Base-by-base conservation (phyloP, 2,113 vertebrate genomes). In the Terrapene triunguis region DNA sequence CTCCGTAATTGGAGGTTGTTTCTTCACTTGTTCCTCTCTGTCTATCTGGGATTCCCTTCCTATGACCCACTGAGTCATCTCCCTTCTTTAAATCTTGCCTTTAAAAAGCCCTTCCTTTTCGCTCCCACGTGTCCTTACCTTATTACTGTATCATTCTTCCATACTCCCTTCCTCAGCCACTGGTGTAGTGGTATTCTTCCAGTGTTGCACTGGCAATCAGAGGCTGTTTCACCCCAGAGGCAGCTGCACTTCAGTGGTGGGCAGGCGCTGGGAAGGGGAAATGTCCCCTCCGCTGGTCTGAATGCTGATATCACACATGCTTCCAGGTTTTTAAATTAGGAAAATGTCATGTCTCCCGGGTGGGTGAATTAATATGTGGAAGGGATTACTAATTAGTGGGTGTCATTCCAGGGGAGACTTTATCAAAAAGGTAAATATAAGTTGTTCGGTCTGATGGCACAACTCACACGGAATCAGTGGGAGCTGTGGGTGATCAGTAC, bases 31-130 rank as follows among this genome's bases (percentile, higher is more conserved):
- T 89, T 76, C 55, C 17, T 14, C 16, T 10, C 54, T 16, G 1
- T 74, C 96, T 55, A 2, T 87, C 93, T 69, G 91, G 91, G n/a
- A 72, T 38, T 72, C 16, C 17, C 92, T 8, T 17, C 89, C 84
- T 87, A 65, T 96, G 91, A 94, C 94, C 89, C 74, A 86, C 91
- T 97, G 95, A 97, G 95, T 97, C 95, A 97, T 55, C 97, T 96
- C 96, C 96, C 80, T 84, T 95, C 54, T 74, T 96, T 96, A 96
- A 96, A 96, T 96, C 96, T 94, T 79, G 91, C 79, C 69, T 96
- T 92, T 96, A 96, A 90, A 88, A 95, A 3, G 0, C 42, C 72
- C 95, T 94, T 95, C 93, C 93, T 94, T 95, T 96, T 94, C 50
- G 57, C 90, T 97, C 62, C 87, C 85, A 82, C 78, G 47, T 78